Base-by-base conservation (phyloP, 2,888 invertebrate genomes). In the Synanthedon formicaeformis region DNA sequence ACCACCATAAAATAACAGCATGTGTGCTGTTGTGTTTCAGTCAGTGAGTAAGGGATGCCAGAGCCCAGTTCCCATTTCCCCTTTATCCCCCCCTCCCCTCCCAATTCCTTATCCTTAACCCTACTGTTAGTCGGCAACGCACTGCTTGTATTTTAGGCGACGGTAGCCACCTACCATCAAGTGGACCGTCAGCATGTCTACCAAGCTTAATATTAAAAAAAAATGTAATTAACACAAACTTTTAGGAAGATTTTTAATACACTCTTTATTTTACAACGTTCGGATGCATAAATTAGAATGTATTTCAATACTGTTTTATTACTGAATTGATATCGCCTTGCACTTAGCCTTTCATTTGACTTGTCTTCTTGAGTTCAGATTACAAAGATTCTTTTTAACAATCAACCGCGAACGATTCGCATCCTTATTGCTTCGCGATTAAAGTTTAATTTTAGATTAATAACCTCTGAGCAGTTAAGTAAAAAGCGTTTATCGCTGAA, bases 281-380 rank as follows among this genome's bases (percentile, higher is more conserved):
- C 45, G 14, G 45, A 45, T 14, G 45, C 45, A 45, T 45, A 45
- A 45, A 45, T 45, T 45, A 45, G 45, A 45, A 14, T 45, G 45
- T 65, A 66, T 70, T 73, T 73, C 72, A 72, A 69, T 73, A 69
- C 68, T 62, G 66, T 70, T 77, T 76, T 78, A 80, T 65, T 66
- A 69, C 64, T 65, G 66, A 72, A 75, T 77, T 71, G 73, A 76
- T 79, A 75, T 73, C 68, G 73, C 69, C 67, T 68, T 67, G 69
- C 61, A 60, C 67, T 71, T 69, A 69, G 67, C 69, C 70, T 75
- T 75, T 75, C 78, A 70, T 78, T 74, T 67, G 69, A 66, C 62
- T 69, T 64, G 55, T 59, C 56, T 53, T 48, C 27, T 51, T 50
- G 51, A 11, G 49, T 18, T 18, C 10, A 18, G 8, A 12, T 49